Evolutionary conservation across 2,888 invertebrate genomes (phyloP).

Genomic region (Microchrysa polita): DNA sequence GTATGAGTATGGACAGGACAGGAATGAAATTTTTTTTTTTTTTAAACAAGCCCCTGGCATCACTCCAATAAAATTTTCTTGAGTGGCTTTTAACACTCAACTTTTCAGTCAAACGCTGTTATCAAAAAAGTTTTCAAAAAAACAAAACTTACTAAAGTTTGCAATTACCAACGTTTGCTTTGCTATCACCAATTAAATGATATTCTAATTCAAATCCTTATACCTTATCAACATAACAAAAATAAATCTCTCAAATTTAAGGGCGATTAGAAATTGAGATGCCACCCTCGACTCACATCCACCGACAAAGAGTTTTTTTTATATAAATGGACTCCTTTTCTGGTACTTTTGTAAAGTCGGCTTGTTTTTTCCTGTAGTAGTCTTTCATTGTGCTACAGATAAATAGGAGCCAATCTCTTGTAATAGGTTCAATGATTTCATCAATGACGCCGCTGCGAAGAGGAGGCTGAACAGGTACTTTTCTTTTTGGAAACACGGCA

Average conservation of each 20-base stretch:
- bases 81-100: too few species aligned
- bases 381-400: not conserved
- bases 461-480: not conserved
- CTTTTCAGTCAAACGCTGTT: too few species aligned
- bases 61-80: too few species aligned
- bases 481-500: not conserved
- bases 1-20: too few species aligned
- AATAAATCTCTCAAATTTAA: not conserved
- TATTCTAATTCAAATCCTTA: not conserved
- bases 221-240: too few species aligned
- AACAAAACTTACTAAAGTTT: too few species aligned
- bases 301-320: conserved; percentile 44
- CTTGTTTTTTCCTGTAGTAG: conserved; percentile 14
- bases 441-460: conserved; percentile 1
- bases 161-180: too few species aligned
- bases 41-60: too few species aligned
- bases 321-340: conserved; percentile 32
- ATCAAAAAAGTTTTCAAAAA: too few species aligned
- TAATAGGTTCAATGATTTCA: conserved; percentile 8
- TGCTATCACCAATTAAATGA: too few species aligned
- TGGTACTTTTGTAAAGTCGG: not conserved
- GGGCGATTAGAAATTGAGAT: not conserved
- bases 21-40: too few species aligned
- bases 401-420: conserved; percentile 1
- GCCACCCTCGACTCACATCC: conserved; percentile 29